These are phyloP conservation scores for Marronus borbonicus DNA, from an alignment of 2,888 invertebrate genomes.

Conservation along the genomic window DNA sequence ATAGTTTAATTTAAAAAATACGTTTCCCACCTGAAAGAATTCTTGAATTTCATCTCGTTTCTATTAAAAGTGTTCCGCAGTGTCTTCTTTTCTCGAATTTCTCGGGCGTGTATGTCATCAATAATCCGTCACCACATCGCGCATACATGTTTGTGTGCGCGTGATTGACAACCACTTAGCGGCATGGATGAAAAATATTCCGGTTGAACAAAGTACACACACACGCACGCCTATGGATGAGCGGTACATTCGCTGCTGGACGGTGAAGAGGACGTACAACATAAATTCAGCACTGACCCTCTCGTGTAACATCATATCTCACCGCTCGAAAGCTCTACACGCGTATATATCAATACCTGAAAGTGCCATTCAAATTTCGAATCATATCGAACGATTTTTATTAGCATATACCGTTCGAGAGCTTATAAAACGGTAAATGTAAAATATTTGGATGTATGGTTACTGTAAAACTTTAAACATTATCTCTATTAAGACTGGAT, in stretches of 20 bases:
- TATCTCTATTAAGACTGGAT: no score
- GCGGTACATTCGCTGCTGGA: slow-evolving; percentile 15
- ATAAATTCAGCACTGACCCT: slow-evolving; percentile 30
- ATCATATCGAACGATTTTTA: slow-evolving; percentile 17
- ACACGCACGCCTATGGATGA: slow-evolving; percentile 5
- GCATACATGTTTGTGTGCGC: slow-evolving; percentile 36
- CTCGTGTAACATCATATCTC: background rate
- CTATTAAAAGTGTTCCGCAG: background rate
- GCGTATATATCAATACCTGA: slow-evolving; percentile 7
- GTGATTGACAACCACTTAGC: slow-evolving; percentile 63
- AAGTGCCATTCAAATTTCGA: slow-evolving; percentile 11
- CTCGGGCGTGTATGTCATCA: slow-evolving; percentile 22
- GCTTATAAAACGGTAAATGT: background rate
- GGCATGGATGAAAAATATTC: slow-evolving; percentile 45
- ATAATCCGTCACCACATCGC: slow-evolving; percentile 27
- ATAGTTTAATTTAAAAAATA: no score
- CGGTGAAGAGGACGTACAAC: slow-evolving; percentile 14
- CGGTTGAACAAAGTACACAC: slow-evolving; percentile 31
- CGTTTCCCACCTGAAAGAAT: background rate
- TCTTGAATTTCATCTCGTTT: background rate
- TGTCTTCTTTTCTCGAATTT: background rate
- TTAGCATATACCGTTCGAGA: background rate
- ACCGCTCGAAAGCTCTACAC: background rate
- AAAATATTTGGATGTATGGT: background rate
- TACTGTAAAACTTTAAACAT: background rate